Base-by-base conservation (phyloP, 2,113 vertebrate genomes). In the Planiliza haematocheilus region DNA sequence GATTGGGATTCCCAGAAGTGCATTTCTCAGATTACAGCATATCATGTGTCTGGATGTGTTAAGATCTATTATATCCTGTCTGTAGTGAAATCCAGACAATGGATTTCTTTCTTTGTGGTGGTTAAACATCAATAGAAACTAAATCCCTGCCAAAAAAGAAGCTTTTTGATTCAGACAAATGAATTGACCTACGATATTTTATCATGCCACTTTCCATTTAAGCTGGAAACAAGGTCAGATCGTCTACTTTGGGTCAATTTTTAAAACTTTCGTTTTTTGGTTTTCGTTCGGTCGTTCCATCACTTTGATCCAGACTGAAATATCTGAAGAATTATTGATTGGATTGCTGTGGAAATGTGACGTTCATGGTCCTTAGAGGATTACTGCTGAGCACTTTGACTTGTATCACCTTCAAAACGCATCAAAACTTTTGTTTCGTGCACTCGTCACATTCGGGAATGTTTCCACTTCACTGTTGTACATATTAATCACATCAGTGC, bases 101-200 rank as follows among this genome's bases (percentile, higher is more conserved):
- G 11, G 13, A 48, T 61, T 49, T 55, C 11, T 30, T 43, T 64
- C 10, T 10, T 39, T 48, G 16, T 56, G 16, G 16, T 3, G 20
- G 10, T 53, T 51, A 16, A 72, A 77, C n/a, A 20, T n/a, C 7
- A 2, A 45, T 63, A n/a, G 17, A 42, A 65, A 63, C 69, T 14
- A 2, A 58, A 57, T 67, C 8, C 34, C 42, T 36, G 50, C 13
- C 43, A 39, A 59, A 9, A 52, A 37, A 57, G 12, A 30, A 38
- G 24, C 21, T 41, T 17, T 53, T 69, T 72, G 30, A 58, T 49
- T 36, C 60, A 7, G 10, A 21, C 43, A 38, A 3, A 50, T 49
- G 36, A 11, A 49, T 11, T 53, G 43, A 43, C 9, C 14, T 24
- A 58, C 45, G 17, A 63, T 56, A 12, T 24, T 50, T 16, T 46